Base-by-base conservation (phyloP, 2,113 vertebrate species). In the Callithrix jacchus region DNA sequence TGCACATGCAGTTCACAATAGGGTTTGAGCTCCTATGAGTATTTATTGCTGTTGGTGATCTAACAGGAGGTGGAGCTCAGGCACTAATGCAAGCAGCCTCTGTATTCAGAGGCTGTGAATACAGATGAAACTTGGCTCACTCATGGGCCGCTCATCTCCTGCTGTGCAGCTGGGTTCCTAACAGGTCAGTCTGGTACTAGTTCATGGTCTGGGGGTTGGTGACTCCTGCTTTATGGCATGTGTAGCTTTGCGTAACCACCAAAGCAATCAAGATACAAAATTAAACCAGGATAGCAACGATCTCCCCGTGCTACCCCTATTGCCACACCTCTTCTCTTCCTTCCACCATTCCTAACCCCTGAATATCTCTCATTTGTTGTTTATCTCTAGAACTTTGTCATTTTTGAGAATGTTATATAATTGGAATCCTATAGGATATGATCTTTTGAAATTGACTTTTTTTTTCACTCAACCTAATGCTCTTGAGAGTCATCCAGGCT, bases 331-430 rank as follows among this genome's bases (percentile, higher is more conserved):
- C 54, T 83, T 76, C 0, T 37, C 2, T 45, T 37, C 35, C 37
- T 13, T 18, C 13, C 8, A 8, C 37, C 6, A 14, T 45, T 87
- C 32, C 37, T 90, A 54, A 73, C 27, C 14, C 35, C 9, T 89
- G 45, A 8, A 45, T 91, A 61, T 35, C 35, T 30, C 45, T 77
- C 18, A 54, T 89, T 64, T 66, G 11, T 66, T 95, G 88, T 83
- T 45, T 3, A 30, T 84, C 30, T 40, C 21, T 83, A 0, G 91
- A 77, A 82, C 42, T 68, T 89, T 18, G 37, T 93, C 58, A 73
- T 80, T 87, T 94, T 95, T 64, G 66, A 85, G 37, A 77, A 66
- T 93, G 20, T 93, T 84, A 21, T 87, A 6, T 86, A 32, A 68
- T 0, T 94, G 54, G 30, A 91, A 52, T 88, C 35, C 37, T 56